These are phyloP conservation scores for Drosophila macrospina DNA, from an alignment of 2,888 invertebrate species.

Conservation along the genomic window DNA sequence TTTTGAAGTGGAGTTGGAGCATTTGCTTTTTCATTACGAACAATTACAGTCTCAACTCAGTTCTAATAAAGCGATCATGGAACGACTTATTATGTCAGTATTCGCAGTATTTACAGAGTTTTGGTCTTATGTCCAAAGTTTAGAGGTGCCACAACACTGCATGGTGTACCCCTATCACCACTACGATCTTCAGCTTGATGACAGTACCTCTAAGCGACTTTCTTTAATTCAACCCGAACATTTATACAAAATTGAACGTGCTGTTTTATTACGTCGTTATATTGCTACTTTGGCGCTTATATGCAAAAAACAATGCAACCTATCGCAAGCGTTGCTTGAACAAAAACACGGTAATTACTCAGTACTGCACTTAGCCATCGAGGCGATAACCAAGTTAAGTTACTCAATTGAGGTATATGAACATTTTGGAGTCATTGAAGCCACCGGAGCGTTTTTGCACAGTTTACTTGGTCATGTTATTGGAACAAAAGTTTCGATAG, in stretches of 20 bases:
- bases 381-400: constrained; percentile 78
- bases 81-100: constrained; percentile 57
- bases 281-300: constrained; percentile 76
- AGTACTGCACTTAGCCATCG: constrained; percentile 75
- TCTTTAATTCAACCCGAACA: constrained; percentile 64
- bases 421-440: constrained; percentile 81
- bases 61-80: constrained; percentile 3
- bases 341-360: constrained; percentile 71
- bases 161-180: constrained; percentile 73
- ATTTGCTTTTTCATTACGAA: constrained; percentile 72
- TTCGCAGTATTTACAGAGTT: constrained; percentile 80
- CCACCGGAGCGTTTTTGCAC: constrained; percentile 69
- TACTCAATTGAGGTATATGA: constrained; percentile 79
- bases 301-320: constrained; percentile 59
- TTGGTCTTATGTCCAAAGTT: constrained; percentile 78
- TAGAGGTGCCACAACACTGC: constrained; percentile 77
- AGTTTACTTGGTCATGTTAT: constrained; percentile 51
- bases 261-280: constrained; percentile 79
- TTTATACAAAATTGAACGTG: constrained; percentile 72
- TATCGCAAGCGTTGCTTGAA: constrained; percentile 59
- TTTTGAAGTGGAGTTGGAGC: constrained; percentile 79
- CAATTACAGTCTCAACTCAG: constrained; percentile 62
- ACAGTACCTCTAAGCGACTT: constrained; percentile 14
- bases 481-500: background rate
- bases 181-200: constrained; percentile 61